Base-by-base conservation (phyloP, 2,888 invertebrate genomes). In the Athalia circularis region DNA sequence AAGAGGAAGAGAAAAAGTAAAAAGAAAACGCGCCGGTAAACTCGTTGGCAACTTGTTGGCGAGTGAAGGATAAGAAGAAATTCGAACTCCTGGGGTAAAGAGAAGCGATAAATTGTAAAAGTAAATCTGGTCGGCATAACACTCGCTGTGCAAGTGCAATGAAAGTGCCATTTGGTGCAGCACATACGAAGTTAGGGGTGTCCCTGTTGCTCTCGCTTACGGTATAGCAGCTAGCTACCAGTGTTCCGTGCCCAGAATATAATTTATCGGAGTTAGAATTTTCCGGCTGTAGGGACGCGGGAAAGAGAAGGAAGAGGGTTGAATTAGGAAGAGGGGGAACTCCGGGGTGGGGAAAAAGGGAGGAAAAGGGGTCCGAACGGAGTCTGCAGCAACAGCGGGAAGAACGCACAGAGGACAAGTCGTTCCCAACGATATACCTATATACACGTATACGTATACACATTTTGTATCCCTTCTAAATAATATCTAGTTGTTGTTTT, bases 151-250 rank as follows among this genome's bases (percentile, higher is more conserved):
- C 87, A 86, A 86, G 85, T 86, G 87, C 87, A 86, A 87, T 87
- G 87, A 87, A 87, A 87, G 86, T 87, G 83, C 86, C 87, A 86
- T 87, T 87, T 87, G 86, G 85, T 81, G 83, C 84, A 82, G 85
- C 82, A 81, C 83, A 84, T 84, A 82, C 84, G 82, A 81, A 29
- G 29, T 81, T 74, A 76, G 75, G 78, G 81, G 77, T 75, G 75
- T 65, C 70, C 77, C 67, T 65, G 65, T 57, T 72, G n/a, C 68
- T 68, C 68, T 29, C 29, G n/a, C 68, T 64, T 9, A 54, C 3
- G 9, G 11, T 29, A 29, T 79, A 78, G 83, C 85, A 5, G n/a
- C 6, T 6, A 43, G 82, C 80, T 81, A 84, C 82, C 83, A 86
- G 82, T 83, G 84, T 84, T 83, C 83, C 86, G 87, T 87, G 87